Base-by-base conservation (phyloP, 2,113 vertebrate genomes). In the Carassius auratus region DNA sequence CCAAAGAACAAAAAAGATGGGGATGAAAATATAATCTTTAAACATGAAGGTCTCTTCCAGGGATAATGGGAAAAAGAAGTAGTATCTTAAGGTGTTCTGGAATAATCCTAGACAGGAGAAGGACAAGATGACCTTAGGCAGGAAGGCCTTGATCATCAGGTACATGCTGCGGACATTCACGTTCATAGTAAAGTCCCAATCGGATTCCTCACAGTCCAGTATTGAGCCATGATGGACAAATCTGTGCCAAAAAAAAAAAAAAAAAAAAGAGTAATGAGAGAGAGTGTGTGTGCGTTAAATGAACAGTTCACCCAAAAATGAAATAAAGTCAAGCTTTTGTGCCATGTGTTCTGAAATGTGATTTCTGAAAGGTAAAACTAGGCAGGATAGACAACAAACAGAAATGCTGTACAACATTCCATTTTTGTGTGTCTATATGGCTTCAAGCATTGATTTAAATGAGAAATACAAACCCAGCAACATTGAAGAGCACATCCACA, bases 141-240 rank as follows among this genome's bases (percentile, higher is more conserved):
- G 95, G 91, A 98, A 98, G 0, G 95, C 94, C 89, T 94, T 98
- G 92, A 95, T 97, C 97, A 98, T 99, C 64, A 98, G 93, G 89
- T 96, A 99, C 97, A 99, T 98, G 96, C 98, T 99, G 76, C 93
- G 95, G 80, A 99, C 90, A 0, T 98, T 99, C 86, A 98, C 89
- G 15, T 96, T 96, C 98, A 99, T 99, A 0, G 96, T 96, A 88
- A 98, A 97, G 88, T 98, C 95, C 98, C 98, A 99, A 92, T 99
- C 97, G 0, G 87, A 91, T 86, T 99, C 97, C 3, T 97, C 95
- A 21, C 97, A 98, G 14, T 98, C 95, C 93, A 99, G 89, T 91
- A 99, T 94, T 42, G 95, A 94, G 81, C 98, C 97, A 0, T 97
- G 97, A 89, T 98, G 97, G 57, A 99, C 97, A 90, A 97, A 98